A percentile compares a stretch with the other conserved stretches of the same genome.
phyloP scores from a whole-genome alignment of 2,797 vertebrate genomes.

The Myiotriccus ornatus region DNA sequence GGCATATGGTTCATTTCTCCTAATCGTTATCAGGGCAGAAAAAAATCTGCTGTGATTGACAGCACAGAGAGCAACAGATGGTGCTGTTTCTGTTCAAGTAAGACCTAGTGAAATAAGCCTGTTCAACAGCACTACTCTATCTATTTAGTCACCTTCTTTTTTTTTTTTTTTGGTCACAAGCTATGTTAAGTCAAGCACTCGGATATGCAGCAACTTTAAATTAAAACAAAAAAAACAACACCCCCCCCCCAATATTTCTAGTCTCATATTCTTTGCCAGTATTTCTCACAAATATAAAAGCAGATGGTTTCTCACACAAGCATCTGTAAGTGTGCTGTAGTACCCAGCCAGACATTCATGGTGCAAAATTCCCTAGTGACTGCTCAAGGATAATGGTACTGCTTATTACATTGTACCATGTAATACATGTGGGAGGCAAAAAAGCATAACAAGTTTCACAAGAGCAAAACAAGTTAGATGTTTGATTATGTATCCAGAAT shows the following conservation, averaged over 20 bases:
- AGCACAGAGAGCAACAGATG: constrained; percentile 13
- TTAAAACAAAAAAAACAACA: rapidly evolving
- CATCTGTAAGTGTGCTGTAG: neutral
- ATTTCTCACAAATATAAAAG: neutral
- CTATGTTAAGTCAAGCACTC: neutral
- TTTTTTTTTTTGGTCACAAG: neutral
- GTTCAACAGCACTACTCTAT: neutral
- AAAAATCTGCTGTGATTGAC: neutral
- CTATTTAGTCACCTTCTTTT: neutral
- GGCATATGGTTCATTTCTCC: neutral
- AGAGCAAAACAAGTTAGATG: neutral
- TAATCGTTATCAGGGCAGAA: neutral
- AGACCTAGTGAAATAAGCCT: neutral
- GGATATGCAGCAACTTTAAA: neutral
- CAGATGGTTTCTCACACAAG: neutral
- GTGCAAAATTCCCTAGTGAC: neutral
- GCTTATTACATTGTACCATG: neutral
- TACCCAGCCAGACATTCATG: neutral
- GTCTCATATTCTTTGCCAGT: neutral
- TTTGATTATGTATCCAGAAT: neutral
- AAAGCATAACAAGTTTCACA: neutral
- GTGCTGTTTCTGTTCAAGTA: neutral
- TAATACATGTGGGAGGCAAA: neutral
- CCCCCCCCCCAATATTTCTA: neutral
- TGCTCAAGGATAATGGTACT: neutral